These are phyloP conservation scores for Chrysoperla carnea DNA, from an alignment of 1,140 invertebrate species.

Conservation along the genomic window DNA sequence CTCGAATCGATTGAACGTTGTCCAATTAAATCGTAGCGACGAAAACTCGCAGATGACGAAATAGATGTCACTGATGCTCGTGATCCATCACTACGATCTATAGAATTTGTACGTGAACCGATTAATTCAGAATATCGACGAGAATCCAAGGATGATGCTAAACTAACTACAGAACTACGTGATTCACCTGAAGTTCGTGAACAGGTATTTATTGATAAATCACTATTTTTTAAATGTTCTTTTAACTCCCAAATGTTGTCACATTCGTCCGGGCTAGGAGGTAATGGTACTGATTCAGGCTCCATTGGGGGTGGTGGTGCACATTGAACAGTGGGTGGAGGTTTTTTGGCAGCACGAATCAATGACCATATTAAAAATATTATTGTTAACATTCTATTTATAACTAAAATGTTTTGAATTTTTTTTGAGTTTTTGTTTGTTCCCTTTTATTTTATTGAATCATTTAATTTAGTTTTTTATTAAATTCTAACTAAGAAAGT, in stretches of 20 bases:
- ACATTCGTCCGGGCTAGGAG: not conserved
- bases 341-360: slow-evolving; percentile 17
- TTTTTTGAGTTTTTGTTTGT: too few species aligned
- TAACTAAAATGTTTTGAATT: too few species aligned
- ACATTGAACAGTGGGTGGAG: slow-evolving; percentile 2
- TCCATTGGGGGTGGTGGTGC: not conserved
- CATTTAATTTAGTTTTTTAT: too few species aligned
- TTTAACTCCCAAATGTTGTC: too few species aligned
- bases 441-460: too few species aligned
- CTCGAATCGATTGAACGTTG: slow-evolving; percentile 21
- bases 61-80: slow-evolving; percentile 19
- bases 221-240: too few species aligned
- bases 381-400: slow-evolving; percentile 23
- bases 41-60: slow-evolving; percentile 18
- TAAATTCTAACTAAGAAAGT: too few species aligned
- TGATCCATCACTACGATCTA: slow-evolving; percentile 20
- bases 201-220: too few species aligned
- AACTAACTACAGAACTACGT: slow-evolving; percentile 4
- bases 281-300: not conserved
- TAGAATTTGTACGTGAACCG: slow-evolving; percentile 17
- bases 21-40: slow-evolving; percentile 22
- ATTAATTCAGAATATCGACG: slow-evolving; percentile 14
- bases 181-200: slow-evolving; percentile 14
- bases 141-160: slow-evolving; percentile 1
- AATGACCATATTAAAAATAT: slow-evolving; percentile 25